Evolutionary conservation across 2,888 invertebrate genomes (phyloP), one percentile per base, ranked within the genome.

Genomic region (Acronicta aceris): DNA sequence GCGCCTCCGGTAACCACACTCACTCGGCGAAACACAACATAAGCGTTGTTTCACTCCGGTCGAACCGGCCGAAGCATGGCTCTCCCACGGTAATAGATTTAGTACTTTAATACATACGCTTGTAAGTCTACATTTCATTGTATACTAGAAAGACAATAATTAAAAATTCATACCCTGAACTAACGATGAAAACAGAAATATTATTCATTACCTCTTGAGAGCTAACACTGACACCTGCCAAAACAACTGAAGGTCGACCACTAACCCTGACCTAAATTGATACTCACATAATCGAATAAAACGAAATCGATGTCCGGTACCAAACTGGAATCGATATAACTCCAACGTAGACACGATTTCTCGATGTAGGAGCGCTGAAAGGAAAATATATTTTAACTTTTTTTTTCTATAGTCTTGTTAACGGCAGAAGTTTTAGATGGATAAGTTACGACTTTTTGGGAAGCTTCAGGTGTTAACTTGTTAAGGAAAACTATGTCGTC

Each of bases 231-330:
- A 72, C 59, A 65, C 50, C 33, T 38, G 38, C 41, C 33, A 5
- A 53, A 60, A 60, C 67, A 69, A 36, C 49, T 21, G 62, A 65
- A 74, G 72, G 61, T 74, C 62, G 45, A 33, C 16, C 33, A 43
- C 43, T 59, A 75, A 61, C 78, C 76, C 60, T 78, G 72, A 78
- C 70, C 76, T 25, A 50, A 70, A 70, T 70, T 48, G 69, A 57
- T 65, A 66, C 64, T 48, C 62, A 45, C 62, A 42, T 67, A 74
- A 77, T 72, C 72, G 65, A 71, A 67, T 69, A 58, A 69, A 64
- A 65, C 59, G 54, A 51, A 72, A 74, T 78, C 72, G 66, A 76
- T 72, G 66, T 69, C 59, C 51, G 58, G 62, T 72, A 69, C 55
- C 66, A 49, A 33, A 79, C 63, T 67, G 50, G 45, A 69, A 74